phyloP scores from a whole-genome alignment of 2,113 vertebrate genomes.

The Symphodus melops region DNA sequence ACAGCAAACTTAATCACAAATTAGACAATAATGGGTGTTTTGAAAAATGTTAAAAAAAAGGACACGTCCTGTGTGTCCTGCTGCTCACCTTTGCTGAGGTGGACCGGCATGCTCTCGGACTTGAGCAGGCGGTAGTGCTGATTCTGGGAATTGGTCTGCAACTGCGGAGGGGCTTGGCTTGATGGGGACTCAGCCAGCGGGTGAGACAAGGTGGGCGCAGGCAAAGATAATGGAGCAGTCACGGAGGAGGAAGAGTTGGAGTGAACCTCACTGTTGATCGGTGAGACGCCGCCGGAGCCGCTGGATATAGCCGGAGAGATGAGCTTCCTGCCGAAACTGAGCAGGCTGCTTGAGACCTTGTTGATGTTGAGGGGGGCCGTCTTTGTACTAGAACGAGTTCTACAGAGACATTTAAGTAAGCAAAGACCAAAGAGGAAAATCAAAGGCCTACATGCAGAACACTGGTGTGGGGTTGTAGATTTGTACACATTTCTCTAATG shows the following conservation, averaged over 20 bases:
- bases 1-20: conserved; percentile 5
- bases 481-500: too few relatives aligned
- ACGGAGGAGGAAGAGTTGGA: conserved; percentile 67
- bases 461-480: too few relatives aligned
- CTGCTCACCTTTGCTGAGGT: conserved; percentile 93
- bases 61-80: too few relatives aligned
- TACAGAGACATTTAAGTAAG: neutral
- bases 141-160: conserved; percentile 64
- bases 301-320: conserved; percentile 90
- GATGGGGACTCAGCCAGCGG: conserved; percentile 67
- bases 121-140: conserved; percentile 93
- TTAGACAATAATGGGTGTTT: neutral
- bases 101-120: conserved; percentile 97
- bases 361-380: conserved; percentile 94
- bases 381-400: conserved; percentile 80
- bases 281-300: conserved; percentile 66
- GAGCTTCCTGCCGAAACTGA: conserved; percentile 95
- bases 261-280: conserved; percentile 79
- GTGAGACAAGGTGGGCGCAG: conserved; percentile 54
- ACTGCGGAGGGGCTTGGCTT: conserved; percentile 54
- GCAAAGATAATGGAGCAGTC: conserved; percentile 52
- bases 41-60: too few relatives aligned
- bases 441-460: neutral
- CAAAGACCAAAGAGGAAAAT: neutral
- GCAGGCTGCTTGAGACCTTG: conserved; percentile 96